Evolutionary conservation across 2,888 invertebrate genomes (phyloP), one percentile per base, ranked within the genome.

Genomic region (Tridacna gigas): DNA sequence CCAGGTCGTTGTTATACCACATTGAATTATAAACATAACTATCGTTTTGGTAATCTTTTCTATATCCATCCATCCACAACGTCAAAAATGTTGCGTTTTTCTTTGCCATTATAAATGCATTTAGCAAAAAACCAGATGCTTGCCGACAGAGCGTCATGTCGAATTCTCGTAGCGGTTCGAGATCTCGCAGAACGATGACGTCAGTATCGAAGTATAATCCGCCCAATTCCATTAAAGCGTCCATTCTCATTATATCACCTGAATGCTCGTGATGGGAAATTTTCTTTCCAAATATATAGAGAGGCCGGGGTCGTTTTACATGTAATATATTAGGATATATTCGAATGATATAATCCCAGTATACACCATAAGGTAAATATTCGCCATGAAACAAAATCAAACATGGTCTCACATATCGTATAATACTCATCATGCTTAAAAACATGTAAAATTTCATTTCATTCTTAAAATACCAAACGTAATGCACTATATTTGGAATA

Each of bases 221-320:
- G 4, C 79, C 79, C 60, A 74, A 63, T 22, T 71, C 26, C 48
- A 71, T 67, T n/a, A 67, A n/a, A 37, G 67, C 67, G 65, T 88
- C 82, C 56, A 90, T 82, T 67, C 90, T 60, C 47, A 86, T 86
- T 4, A 91, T 83, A 74, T 91, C 91, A 5, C 89, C 76, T 18
- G 89, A 83, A 78, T 91, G 91, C 71, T 90, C 89, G 2, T 85
- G 61, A 26, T 76, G 80, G 0, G 67, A 66, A 20, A 88, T 71
- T 66, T 48, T 69, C 22, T 83, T 73, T 11, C 89, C 89, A 61
- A 83, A 89, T 13, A 91, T 84, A 12, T 61, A 56, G 12, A 25
- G 13, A 4, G 89, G 89, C 5, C 80, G 67, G 0, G 71, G 51
- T 28, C 82, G 60, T 7, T 75, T 78, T 13, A 67, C 45, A 45